Percentiles rank a stretch among this genome's conserved stretches.
Conservation (phyloP, 2,888 invertebrate genomes). For the Andrena camellia region DNA sequence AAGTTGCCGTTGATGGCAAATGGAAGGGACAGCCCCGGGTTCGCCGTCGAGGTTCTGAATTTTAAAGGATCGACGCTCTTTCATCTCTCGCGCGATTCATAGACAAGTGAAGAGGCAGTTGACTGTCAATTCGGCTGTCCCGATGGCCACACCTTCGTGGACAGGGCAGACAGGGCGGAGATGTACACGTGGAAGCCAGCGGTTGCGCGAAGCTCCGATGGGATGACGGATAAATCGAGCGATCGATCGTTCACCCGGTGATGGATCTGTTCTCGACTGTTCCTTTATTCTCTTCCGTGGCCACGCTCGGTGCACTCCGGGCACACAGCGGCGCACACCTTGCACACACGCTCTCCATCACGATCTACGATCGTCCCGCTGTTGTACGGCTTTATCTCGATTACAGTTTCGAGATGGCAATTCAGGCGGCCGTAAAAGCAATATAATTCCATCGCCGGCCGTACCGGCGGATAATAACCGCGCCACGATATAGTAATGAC, state of each 20-base stretch:
- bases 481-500: constrained; percentile 58
- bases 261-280: constrained; percentile 76
- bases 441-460: constrained; percentile 55
- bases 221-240: constrained; percentile 77
- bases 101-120: constrained; percentile 46
- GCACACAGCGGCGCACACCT: constrained; percentile 48
- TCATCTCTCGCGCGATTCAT: constrained; percentile 5
- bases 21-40: neutral
- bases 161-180: constrained; percentile 47
- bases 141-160: constrained; percentile 70
- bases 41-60: neutral
- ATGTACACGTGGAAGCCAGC: constrained; percentile 54
- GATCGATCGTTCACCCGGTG: constrained; percentile 76
- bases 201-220: constrained; percentile 70
- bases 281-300: constrained; percentile 61
- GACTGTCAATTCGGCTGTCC: constrained; percentile 67
- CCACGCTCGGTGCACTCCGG: constrained; percentile 1
- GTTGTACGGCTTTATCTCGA: constrained; percentile 67
- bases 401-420: constrained; percentile 60
- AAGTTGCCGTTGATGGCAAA: neutral
- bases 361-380: constrained; percentile 47
- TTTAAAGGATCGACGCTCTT: neutral
- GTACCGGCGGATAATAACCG: constrained; percentile 47
- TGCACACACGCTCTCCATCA: constrained; percentile 63
- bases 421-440: constrained; percentile 54